These are phyloP conservation scores for Ceyx cyanopectus DNA, from an alignment of 2,113 vertebrate genomes.

Conservation along the genomic window DNA sequence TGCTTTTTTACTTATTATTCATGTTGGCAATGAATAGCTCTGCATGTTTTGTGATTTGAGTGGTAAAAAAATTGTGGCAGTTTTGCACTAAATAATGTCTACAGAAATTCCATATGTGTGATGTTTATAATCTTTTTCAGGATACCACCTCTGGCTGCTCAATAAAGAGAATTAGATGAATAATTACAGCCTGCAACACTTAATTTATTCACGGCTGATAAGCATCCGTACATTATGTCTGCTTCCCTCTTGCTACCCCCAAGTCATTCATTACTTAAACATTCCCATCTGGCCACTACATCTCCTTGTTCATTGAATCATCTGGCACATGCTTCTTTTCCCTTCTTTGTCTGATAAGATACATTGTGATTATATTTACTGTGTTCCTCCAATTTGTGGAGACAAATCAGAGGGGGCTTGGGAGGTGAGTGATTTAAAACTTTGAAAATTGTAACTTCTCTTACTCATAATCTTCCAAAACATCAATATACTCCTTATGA, in stretches of 20 bases:
- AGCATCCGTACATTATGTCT: background rate
- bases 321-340: background rate
- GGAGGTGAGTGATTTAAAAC: background rate
- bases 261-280: constrained; percentile 11
- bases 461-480: background rate
- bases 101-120: background rate
- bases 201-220: background rate
- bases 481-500: background rate
- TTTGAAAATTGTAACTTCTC: background rate
- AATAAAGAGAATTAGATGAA: background rate
- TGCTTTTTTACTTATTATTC: background rate
- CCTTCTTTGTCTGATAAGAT: background rate
- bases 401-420: background rate
- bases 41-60: background rate
- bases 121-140: background rate
- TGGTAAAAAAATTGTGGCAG: background rate
- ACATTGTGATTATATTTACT: background rate
- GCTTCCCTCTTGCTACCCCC: background rate
- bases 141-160: background rate
- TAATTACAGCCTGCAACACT: background rate
- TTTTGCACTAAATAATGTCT: background rate
- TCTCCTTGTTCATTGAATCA: background rate
- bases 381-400: background rate
- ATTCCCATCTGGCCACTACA: background rate
- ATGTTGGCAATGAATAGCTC: background rate